A percentile compares a stretch with the other conserved stretches of the same genome.
phyloP scores from a whole-genome alignment of 2,797 vertebrate genomes.

The Ispidina picta region DNA sequence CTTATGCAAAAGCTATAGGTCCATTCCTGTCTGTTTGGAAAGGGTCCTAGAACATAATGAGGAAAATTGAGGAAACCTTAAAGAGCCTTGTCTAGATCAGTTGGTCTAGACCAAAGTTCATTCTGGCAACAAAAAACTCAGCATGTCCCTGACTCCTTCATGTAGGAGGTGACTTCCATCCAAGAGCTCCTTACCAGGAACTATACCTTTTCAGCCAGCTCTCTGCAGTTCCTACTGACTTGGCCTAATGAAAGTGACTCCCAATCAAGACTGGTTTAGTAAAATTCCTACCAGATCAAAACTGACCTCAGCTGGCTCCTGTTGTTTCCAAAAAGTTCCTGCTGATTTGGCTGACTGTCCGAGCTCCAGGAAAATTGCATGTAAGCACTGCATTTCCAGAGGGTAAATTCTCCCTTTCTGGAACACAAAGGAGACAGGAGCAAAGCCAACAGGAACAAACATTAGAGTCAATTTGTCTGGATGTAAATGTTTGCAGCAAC shows the following conservation, averaged over 20 bases:
- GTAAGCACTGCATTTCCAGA: background rate
- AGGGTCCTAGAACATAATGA: background rate
- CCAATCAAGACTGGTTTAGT: background rate
- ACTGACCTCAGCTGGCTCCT: slow-evolving; percentile 33
- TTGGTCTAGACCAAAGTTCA: background rate
- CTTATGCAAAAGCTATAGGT: background rate
- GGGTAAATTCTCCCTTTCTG: slow-evolving; percentile 26
- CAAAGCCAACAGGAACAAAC: slow-evolving; percentile 29
- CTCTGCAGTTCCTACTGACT: slow-evolving; percentile 4
- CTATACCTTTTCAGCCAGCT: slow-evolving; percentile 37
- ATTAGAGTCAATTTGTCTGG: background rate
- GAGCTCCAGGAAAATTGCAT: slow-evolving; percentile 31
- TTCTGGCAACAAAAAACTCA: background rate
- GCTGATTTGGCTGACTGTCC: slow-evolving; percentile 31
- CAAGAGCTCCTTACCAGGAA: slow-evolving; percentile 31
- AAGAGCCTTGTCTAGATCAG: background rate
- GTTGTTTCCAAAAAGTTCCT: slow-evolving; percentile 37
- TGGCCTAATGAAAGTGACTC: slow-evolving; percentile 20
- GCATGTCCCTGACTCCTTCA: background rate
- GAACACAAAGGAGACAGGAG: background rate
- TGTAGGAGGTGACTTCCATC: background rate
- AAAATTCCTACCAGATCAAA: slow-evolving; percentile 35
- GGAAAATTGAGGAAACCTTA: background rate
- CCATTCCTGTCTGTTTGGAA: background rate
- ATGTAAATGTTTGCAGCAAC: background rate